These are phyloP conservation scores for Octodon degus DNA, from an alignment of 2,113 vertebrate species.

Conservation along the genomic window DNA sequence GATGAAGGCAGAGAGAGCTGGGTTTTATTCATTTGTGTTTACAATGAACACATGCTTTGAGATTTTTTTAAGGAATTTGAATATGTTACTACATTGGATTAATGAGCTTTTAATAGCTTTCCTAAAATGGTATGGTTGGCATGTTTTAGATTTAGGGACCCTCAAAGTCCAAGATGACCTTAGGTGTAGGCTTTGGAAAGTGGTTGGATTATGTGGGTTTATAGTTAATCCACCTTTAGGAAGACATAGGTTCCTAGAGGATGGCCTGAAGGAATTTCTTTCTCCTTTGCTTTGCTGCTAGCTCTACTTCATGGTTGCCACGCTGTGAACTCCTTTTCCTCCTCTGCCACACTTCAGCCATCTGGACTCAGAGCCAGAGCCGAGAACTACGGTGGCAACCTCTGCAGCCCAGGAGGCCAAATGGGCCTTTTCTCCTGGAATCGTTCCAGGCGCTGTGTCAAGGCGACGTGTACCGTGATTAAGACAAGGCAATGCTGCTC, in stretches of 20 bases:
- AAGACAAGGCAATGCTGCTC: background rate
- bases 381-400: background rate
- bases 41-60: background rate
- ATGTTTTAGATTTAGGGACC: background rate
- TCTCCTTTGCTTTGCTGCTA: background rate
- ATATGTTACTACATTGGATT: constrained; percentile 2
- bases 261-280: background rate
- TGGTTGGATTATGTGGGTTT: background rate
- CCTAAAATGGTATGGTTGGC: background rate
- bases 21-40: background rate
- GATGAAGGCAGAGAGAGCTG: background rate
- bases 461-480: background rate
- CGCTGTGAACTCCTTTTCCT: background rate
- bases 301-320: background rate
- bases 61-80: background rate
- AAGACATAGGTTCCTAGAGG: background rate
- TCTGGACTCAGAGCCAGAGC: background rate
- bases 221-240: background rate
- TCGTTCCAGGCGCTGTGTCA: background rate
- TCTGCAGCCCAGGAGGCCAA: background rate
- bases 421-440: background rate
- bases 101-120: background rate
- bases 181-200: background rate
- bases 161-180: background rate
- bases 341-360: background rate